Evolutionary conservation across 35 echinoderm and acorn worm genomes (phyloP).

Genomic region (Strongylocentrotus purpuratus): DNA sequence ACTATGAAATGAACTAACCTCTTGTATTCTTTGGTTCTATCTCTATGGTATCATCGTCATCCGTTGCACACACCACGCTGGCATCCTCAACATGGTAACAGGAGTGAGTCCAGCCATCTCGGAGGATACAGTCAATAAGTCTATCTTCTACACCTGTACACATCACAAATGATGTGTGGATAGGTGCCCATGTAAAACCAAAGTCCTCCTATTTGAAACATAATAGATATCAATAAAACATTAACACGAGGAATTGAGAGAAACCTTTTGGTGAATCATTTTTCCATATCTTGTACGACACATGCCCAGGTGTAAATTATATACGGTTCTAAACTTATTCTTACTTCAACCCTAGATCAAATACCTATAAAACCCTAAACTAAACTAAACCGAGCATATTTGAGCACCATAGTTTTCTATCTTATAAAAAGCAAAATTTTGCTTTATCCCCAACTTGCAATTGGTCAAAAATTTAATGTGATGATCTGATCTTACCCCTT

Average conservation of each 20-base stretch:
- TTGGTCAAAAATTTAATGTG: too few relatives aligned
- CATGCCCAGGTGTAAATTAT: too few relatives aligned
- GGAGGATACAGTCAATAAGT: not conserved
- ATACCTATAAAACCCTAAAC: too few relatives aligned
- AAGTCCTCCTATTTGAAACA: conserved; percentile 24
- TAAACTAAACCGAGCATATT: too few relatives aligned
- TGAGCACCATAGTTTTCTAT: too few relatives aligned
- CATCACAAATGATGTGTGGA: conserved; percentile 29
- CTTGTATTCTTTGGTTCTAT: not conserved
- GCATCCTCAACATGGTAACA: conserved; percentile 41
- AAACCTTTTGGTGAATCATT: too few relatives aligned
- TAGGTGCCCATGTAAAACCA: not conserved
- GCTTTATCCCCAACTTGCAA: too few relatives aligned
- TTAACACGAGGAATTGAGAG: not conserved
- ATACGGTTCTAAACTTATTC: too few relatives aligned
- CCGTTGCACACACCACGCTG: not conserved
- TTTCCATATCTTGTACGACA: too few relatives aligned
- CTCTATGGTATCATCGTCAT: not conserved
- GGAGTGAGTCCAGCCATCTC: conserved; percentile 38
- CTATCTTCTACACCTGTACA: conserved; percentile 19
- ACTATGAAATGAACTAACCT: not conserved
- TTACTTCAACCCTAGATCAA: too few relatives aligned
- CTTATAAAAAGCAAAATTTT: too few relatives aligned
- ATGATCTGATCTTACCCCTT: not conserved
- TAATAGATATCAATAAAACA: not conserved